Evolutionary conservation across 1,140 invertebrate genomes (phyloP), one percentile per base, ranked within the genome.

Genomic region (Cylas formicarius): DNA sequence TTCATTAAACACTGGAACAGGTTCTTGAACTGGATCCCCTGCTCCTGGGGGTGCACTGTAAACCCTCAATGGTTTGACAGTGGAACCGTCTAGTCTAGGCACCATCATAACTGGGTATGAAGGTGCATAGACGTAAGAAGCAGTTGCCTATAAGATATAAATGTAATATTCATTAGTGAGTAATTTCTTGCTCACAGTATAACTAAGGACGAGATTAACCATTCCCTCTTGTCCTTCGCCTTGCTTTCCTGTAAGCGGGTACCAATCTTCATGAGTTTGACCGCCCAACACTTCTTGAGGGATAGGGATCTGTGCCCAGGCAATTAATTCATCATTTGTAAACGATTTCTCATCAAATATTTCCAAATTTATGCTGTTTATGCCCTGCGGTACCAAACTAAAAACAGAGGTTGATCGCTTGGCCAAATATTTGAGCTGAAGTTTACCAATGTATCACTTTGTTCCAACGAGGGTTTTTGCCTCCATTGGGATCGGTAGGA

Each of bases 321-420:
- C 94, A 54, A 98, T 86, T 44, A 92, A 71, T 65, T 97, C 92
- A 70, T 97, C 93, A 74, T 89, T 83, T 17, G 90, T 91, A 66
- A 98, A 95, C 2, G 90, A 88, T 68, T 90, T 85, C 72, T 98
- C 94, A 71, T 98, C 94, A 70, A 86, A 97, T 45, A 98, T 89
- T 76, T 97, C 92, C 61, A 97, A 56, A 56, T 89, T 88, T 56
- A 97, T 79, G 18, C 81, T 80, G 60, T 85, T 84, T 1, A 97
- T 86, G 28, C 91, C 91, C 50, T 77, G 75, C 10, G 91, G 90
- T 29, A 97, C 69, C 57, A 88, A 78, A 62, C 86, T 90, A 67
- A 37, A 72, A 72, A 60, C 7, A 35, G n/a, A 34, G 22, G 5
- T 11, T 22, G 34, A 29, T 29, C 16, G 20, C n/a, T n/a, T n/a